These are phyloP conservation scores for Scaptomyza reducta DNA, from an alignment of 2,888 invertebrate species.

Conservation along the genomic window DNA sequence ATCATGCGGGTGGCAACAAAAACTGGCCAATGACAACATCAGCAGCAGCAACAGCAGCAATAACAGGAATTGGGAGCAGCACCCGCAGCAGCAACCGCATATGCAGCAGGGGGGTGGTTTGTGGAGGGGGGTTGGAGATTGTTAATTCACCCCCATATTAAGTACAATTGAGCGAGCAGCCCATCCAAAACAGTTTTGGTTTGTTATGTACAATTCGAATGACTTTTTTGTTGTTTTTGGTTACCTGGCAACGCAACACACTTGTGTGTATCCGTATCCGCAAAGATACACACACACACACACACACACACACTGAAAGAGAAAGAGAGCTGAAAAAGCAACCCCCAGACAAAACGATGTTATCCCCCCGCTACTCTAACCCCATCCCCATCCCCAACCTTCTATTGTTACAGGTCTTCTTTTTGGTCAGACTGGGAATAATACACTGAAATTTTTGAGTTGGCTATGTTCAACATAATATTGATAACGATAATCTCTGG, in stretches of 20 bases:
- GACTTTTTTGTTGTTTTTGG: slow-evolving; percentile 47
- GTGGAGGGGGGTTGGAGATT: not conserved
- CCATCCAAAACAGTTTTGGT: slow-evolving; percentile 61
- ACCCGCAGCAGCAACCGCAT: slow-evolving; percentile 18
- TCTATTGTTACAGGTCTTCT: slow-evolving; percentile 23
- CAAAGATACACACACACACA: slow-evolving; percentile 51
- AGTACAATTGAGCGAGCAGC: slow-evolving; percentile 4
- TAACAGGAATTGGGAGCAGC: slow-evolving; percentile 17
- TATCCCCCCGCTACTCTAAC: slow-evolving; percentile 46
- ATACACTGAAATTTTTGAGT: slow-evolving; percentile 12
- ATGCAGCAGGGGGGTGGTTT: not conserved
- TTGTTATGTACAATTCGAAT: slow-evolving; percentile 79
- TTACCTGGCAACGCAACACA: slow-evolving; percentile 70
- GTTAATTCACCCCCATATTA: slow-evolving; percentile 46
- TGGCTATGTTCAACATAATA: not conserved
- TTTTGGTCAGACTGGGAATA: slow-evolving; percentile 39
- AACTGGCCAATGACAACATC: slow-evolving; percentile 13
- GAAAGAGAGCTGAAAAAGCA: slow-evolving; percentile 20
- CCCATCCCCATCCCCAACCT: not conserved
- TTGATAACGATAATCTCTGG: not conserved
- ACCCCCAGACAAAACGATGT: slow-evolving; percentile 54
- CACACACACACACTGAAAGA: slow-evolving; percentile 1
- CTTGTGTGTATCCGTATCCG: slow-evolving; percentile 66
- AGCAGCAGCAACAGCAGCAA: slow-evolving; percentile 8
- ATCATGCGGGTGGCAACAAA: slow-evolving; percentile 65